Evolutionary conservation across 2,888 invertebrate genomes (phyloP).

Genomic region (Oscheius myriophilus): DNA sequence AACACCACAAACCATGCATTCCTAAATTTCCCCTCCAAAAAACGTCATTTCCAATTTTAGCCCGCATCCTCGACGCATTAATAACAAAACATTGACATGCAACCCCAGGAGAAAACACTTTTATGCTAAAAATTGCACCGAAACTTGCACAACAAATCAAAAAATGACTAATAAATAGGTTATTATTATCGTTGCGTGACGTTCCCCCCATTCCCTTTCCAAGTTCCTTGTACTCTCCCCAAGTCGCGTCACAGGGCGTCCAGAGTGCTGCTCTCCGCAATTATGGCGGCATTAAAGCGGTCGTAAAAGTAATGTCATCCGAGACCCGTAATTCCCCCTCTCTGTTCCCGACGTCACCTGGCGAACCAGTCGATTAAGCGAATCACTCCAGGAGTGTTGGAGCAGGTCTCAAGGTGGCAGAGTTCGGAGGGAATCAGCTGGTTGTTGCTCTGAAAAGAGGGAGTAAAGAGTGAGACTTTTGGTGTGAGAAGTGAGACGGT

Average conservation of each 20-base stretch:
- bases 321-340: no score
- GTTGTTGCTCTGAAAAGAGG: conserved; percentile 51
- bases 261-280: background rate
- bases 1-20: no score
- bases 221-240: conserved; percentile 7
- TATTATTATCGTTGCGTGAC: background rate
- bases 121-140: no score
- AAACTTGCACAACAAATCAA: no score
- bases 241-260: no score
- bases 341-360: conserved; percentile 41
- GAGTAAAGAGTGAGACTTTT: background rate
- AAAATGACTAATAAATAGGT: no score
- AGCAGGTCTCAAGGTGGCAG: conserved; percentile 63
- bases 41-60: no score
- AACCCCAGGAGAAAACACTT: no score
- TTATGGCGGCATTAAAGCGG: conserved; percentile 6
- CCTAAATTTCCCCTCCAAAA: no score
- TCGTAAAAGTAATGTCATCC: conserved; percentile 18
- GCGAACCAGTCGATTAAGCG: conserved; percentile 66
- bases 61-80: no score
- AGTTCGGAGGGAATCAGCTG: conserved; percentile 67
- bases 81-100: no score
- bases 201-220: background rate
- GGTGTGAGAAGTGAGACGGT: no score
- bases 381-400: conserved; percentile 62